Base-by-base conservation (phyloP, 2,113 vertebrate species). In the Cariama cristata region DNA sequence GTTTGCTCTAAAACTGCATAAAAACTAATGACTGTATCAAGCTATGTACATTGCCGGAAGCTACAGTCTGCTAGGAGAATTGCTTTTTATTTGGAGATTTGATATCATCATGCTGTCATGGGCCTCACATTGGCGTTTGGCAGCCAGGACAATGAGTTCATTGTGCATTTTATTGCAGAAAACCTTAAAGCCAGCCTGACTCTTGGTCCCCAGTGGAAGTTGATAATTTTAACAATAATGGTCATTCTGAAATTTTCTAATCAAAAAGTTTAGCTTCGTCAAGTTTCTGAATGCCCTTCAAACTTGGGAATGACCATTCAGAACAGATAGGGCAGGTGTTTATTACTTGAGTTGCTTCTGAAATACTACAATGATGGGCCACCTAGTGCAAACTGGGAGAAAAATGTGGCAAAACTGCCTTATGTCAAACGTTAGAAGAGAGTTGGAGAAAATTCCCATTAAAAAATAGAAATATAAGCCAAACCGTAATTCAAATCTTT, bases 11-110 rank as follows among this genome's bases (percentile, higher is more conserved):
- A 98, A 98, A 97, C 93, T 92, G 95, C 97, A 97, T 98, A 97
- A 98, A 98, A 98, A 88, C 97, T 98, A 98, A 97, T 97, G 97
- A 91, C 96, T 80, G 62, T 96, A 97, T 97, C 98, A 95, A 96
- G 92, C 92, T 86, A 63, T 94, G 87, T 87, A 75, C 88, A 97
- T 96, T 92, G 98, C 98, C 8, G 6, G 94, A 93, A 98, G 98
- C 96, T 93, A 92, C 79, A 96, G 86, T 69, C 80, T 94, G 92
- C 93, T 91, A 88, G 72, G 92, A 97, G 97, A 97, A 98, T 97
- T 97, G 90, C 93, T 97, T 97, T 94, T 95, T 96, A 98, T 98
- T 98, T 97, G 87, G 97, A 95, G 79, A 79, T 96, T 97, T 96
- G 95, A 95, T 94, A 95, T 94, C 94, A 59, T 93, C 90, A 26